Conservation (phyloP, 2,113 vertebrate genomes). For the Oophaga pumilio region DNA sequence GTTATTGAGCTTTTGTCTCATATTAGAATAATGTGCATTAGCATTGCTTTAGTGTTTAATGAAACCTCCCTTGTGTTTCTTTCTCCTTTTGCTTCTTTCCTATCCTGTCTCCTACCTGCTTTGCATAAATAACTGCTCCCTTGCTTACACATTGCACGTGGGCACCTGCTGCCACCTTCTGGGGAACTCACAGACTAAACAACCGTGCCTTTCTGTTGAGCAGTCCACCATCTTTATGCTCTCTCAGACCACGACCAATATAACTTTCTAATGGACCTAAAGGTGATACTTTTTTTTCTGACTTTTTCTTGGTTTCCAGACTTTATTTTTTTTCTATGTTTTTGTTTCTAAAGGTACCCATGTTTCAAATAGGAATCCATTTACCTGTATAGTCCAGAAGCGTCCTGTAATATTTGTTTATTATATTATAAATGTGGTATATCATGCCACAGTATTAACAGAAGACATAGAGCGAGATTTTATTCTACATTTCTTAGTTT, state of each 20-base stretch:
- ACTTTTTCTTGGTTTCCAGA: constrained; percentile 66
- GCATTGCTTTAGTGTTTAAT: constrained; percentile 69
- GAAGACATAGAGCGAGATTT: background rate
- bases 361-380: background rate
- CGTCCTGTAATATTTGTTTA: background rate
- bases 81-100: constrained; percentile 65
- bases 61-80: constrained; percentile 75
- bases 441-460: background rate
- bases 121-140: constrained; percentile 74
- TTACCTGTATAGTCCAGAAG: background rate
- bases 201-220: constrained; percentile 91
- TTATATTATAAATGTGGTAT: background rate
- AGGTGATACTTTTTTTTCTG: constrained; percentile 89
- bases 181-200: constrained; percentile 83
- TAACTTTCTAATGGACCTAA: constrained; percentile 92
- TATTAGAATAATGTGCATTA: constrained; percentile 46
- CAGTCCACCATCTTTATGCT: constrained; percentile 99
- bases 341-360: background rate
- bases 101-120: constrained; percentile 66
- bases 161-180: constrained; percentile 71
- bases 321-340: constrained; percentile 16
- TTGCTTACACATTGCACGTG: constrained; percentile 71
- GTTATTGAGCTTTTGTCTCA: constrained; percentile 44
- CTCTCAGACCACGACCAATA: constrained; percentile 97
- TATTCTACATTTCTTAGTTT: background rate